phyloP scores from a whole-genome alignment of 1,140 invertebrate species.

The Drosophila ficusphila region DNA sequence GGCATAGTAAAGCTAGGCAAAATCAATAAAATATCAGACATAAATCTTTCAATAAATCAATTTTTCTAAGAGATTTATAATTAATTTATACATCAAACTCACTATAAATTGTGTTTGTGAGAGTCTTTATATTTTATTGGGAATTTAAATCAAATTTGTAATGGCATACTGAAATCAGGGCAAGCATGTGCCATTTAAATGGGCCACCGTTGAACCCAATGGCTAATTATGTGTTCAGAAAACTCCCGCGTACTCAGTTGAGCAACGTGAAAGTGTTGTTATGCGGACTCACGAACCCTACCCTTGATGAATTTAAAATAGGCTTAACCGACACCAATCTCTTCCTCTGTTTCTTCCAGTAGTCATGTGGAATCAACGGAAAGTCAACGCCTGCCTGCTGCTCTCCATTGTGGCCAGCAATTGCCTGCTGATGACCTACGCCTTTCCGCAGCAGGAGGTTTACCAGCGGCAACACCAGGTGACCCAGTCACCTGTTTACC shows the following conservation, averaged over 20 bases:
- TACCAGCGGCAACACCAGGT: conserved; percentile 65
- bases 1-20: too few relatives aligned
- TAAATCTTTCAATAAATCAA: too few relatives aligned
- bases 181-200: conserved; percentile 26
- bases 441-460: conserved; percentile 83
- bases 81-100: too few relatives aligned
- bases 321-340: conserved; percentile 21
- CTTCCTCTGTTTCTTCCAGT: conserved; percentile 39
- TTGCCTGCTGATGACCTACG: conserved; percentile 84
- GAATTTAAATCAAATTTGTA: not conserved
- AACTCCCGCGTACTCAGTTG: conserved; percentile 17
- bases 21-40: too few relatives aligned
- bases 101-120: too few relatives aligned
- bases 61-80: too few relatives aligned
- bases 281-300: conserved; percentile 6
- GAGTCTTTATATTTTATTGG: too few relatives aligned
- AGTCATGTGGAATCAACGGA: conserved; percentile 84
- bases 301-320: conserved; percentile 40
- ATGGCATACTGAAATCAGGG: conserved; percentile 28
- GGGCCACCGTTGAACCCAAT: conserved; percentile 40
- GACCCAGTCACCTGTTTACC: conserved; percentile 68
- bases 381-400: conserved; percentile 84
- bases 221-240: conserved; percentile 42
- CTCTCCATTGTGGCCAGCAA: conserved; percentile 84
- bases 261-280: conserved; percentile 70